These are phyloP conservation scores for Calameuta idolon DNA, from an alignment of 2,888 invertebrate genomes.

Conservation along the genomic window DNA sequence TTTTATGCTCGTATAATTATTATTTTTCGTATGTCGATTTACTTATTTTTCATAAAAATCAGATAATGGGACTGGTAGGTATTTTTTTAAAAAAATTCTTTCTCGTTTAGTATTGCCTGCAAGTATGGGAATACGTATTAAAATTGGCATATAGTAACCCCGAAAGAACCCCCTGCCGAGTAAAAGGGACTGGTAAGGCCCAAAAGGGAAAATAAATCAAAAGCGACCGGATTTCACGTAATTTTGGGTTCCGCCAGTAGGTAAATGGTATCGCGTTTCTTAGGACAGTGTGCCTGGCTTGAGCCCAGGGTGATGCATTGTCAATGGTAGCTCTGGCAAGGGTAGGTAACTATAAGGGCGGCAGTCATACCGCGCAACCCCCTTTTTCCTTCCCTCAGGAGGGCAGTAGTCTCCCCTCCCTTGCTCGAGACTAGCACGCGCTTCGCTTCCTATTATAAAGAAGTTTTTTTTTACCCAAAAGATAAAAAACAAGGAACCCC, in stretches of 20 bases:
- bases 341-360: constrained; percentile 2
- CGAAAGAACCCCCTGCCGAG: background rate
- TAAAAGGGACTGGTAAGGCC: background rate
- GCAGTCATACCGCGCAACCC: constrained; percentile 3
- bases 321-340: constrained; percentile 38
- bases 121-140: background rate
- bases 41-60: background rate
- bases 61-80: background rate
- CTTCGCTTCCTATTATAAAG: constrained; percentile 37
- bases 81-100: too few species aligned
- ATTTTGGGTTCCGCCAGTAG: constrained; percentile 55
- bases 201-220: constrained; percentile 1
- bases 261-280: constrained; percentile 61
- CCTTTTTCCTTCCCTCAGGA: background rate
- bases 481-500: constrained; percentile 36
- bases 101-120: background rate
- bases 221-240: constrained; percentile 38
- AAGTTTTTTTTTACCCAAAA: constrained; percentile 39
- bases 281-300: constrained; percentile 34
- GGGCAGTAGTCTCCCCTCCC: constrained; percentile 14
- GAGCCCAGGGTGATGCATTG: constrained; percentile 36
- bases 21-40: background rate
- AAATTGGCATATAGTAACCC: background rate
- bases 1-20: constrained; percentile 10
- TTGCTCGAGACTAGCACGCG: constrained; percentile 43